Percentiles rank a stretch among this genome's conserved stretches.
phyloP scores from a whole-genome alignment of 2,888 invertebrate species.

The Eilema caniola region DNA sequence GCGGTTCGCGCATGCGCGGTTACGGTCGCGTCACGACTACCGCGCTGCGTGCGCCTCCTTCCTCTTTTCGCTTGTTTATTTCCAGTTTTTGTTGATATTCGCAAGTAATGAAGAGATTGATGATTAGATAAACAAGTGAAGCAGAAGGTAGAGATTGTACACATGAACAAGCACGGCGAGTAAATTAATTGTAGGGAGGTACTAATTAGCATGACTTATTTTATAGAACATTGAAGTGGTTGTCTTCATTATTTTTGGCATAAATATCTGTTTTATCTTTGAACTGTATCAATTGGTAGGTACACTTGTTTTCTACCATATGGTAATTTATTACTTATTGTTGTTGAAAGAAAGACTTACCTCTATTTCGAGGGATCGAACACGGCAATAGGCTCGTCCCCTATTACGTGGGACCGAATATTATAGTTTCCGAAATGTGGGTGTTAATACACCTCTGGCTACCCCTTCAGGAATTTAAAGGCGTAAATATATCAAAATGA shows the following conservation, averaged over 20 bases:
- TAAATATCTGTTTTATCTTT: not conserved
- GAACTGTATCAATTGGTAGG: too few relatives aligned
- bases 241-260: not conserved
- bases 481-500: too few relatives aligned
- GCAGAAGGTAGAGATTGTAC: conserved; percentile 54
- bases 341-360: too few relatives aligned
- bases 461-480: too few relatives aligned
- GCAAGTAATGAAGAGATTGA: conserved; percentile 40
- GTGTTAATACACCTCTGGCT: too few relatives aligned
- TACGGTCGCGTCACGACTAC: conserved; percentile 68
- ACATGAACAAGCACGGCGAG: conserved; percentile 51
- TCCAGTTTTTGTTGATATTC: conserved; percentile 50
- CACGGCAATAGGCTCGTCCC: too few relatives aligned
- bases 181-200: conserved; percentile 2
- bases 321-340: too few relatives aligned
- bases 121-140: conserved; percentile 31
- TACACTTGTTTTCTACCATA: too few relatives aligned
- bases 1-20: conserved; percentile 57
- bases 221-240: not conserved
- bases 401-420: too few relatives aligned
- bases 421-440: too few relatives aligned
- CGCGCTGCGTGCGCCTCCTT: conserved; percentile 56
- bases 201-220: not conserved
- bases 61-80: conserved; percentile 51
- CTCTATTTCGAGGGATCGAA: too few relatives aligned